Evolutionary conservation across 1,140 invertebrate genomes (phyloP).

Genomic region (Heliothis virescens): DNA sequence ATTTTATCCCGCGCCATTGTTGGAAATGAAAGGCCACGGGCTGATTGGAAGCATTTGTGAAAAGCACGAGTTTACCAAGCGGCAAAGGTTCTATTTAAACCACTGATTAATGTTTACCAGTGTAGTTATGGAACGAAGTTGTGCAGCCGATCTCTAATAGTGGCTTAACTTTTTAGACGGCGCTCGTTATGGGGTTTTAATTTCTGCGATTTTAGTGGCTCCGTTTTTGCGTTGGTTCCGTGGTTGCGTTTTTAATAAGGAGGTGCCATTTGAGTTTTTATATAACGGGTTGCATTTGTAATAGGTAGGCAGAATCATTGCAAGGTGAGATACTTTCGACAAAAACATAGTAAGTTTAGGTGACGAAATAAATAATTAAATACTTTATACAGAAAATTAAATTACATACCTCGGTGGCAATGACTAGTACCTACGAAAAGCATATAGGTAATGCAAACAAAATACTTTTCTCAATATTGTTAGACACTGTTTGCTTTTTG

Average conservation of each 20-base stretch:
- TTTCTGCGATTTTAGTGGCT: neutral
- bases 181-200: constrained; percentile 25
- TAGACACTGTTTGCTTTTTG: no score
- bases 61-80: constrained; percentile 72
- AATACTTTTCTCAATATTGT: no score
- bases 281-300: no score
- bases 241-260: neutral
- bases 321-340: no score
- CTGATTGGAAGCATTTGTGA: constrained; percentile 80
- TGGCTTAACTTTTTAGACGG: constrained; percentile 46
- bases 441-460: no score
- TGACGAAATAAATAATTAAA: no score
- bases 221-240: no score
- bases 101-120: constrained; percentile 73
- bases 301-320: no score
- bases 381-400: no score
- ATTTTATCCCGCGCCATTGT: constrained; percentile 72
- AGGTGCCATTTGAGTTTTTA: neutral
- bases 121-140: constrained; percentile 52
- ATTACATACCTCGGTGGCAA: no score
- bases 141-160: constrained; percentile 45
- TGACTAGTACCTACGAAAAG: no score
- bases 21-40: constrained; percentile 68
- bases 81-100: constrained; percentile 59
- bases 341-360: no score